phyloP scores from a whole-genome alignment of 2,888 invertebrate species.

The Phaonia tiefii region DNA sequence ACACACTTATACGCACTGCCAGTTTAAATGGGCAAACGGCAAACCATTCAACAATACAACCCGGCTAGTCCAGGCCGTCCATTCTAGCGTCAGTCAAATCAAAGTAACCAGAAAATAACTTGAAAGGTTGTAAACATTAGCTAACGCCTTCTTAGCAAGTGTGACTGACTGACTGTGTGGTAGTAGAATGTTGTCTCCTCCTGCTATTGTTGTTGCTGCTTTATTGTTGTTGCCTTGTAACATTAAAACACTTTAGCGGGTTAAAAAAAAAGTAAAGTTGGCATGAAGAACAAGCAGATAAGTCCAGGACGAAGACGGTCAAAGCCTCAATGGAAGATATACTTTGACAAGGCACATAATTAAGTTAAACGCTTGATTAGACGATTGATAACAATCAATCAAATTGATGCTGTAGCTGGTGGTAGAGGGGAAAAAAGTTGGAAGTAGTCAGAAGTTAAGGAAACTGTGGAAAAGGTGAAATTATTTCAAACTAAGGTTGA shows the following conservation, averaged over 20 bases:
- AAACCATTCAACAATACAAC: not conserved
- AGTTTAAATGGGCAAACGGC: conserved; percentile 15
- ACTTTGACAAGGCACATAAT: conserved; percentile 61
- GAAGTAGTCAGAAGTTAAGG: too few relatives aligned
- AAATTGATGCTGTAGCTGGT: conserved; percentile 26
- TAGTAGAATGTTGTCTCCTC: conserved; percentile 7
- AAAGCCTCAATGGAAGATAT: conserved; percentile 29
- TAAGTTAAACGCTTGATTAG: conserved; percentile 64
- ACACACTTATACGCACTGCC: conserved; percentile 12
- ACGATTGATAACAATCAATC: conserved; percentile 61
- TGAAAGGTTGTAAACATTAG: conserved; percentile 60
- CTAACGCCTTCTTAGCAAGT: conserved; percentile 57
- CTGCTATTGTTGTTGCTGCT: not conserved
- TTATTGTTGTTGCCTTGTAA: conserved; percentile 7
- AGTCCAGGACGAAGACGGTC: not conserved
- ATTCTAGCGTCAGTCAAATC: conserved; percentile 44
- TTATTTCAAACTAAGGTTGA: too few relatives aligned
- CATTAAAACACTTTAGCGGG: conserved; percentile 42
- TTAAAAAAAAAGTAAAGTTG: conserved; percentile 23
- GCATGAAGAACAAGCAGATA: conserved; percentile 7
- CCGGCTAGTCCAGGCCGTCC: conserved; percentile 39
- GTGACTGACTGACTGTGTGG: conserved; percentile 32
- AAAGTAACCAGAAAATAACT: conserved; percentile 63
- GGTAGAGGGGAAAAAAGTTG: conserved; percentile 18
- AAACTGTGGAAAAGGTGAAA: too few relatives aligned